phyloP scores from a whole-genome alignment of 35 echinoderm and acorn worm species.

The Lytechinus pictus region DNA sequence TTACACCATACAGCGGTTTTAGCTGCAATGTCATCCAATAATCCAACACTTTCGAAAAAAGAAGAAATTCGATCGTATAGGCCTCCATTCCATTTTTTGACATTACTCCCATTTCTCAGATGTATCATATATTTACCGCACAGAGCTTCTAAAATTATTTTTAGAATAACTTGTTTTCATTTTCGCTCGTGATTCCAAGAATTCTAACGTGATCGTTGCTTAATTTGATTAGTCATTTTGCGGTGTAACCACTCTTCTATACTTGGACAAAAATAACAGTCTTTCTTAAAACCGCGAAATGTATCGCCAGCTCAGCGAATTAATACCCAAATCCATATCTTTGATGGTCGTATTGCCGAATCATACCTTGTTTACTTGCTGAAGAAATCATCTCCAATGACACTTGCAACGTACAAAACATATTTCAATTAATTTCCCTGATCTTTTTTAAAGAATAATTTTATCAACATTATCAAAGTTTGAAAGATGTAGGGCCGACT shows the following conservation, averaged over 20 bases:
- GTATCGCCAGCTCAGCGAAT: not conserved
- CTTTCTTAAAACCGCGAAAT: not conserved
- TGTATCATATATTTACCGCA: not conserved
- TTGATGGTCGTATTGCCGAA: not conserved
- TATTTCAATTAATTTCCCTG: no score
- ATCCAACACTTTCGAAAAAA: not conserved
- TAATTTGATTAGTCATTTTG: not conserved
- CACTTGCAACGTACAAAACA: no score
- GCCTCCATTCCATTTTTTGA: not conserved
- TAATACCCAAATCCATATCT: not conserved
- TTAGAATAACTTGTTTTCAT: not conserved
- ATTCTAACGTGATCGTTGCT: not conserved
- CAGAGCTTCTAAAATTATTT: not conserved
- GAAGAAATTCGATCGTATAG: not conserved
- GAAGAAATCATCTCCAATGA: no score
- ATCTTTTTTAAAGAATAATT: no score
- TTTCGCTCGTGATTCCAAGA: not conserved
- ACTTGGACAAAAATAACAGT: not conserved
- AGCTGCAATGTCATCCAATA: not conserved
- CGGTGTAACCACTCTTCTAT: not conserved
- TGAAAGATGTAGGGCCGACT: no score
- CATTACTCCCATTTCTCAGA: not conserved
- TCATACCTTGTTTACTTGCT: not conserved
- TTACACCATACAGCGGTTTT: not conserved
- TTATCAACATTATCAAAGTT: no score